Conservation (phyloP, 1,140 invertebrate genomes). For the Lordiphosa mommai region DNA sequence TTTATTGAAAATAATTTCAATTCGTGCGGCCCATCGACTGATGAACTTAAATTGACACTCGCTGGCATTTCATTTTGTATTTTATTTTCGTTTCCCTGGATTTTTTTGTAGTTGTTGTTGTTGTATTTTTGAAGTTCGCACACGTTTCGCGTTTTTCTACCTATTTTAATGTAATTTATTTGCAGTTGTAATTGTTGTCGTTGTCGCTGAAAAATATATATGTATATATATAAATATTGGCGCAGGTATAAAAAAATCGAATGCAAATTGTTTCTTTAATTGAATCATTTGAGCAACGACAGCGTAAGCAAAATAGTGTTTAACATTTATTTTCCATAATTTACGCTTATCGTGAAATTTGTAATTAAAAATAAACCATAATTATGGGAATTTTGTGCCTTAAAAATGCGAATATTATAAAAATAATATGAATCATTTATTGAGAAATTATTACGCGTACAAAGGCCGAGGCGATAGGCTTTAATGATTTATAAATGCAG, state of each 20-base stretch:
- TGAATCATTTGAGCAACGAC: conserved; percentile 58
- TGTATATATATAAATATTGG: conserved; percentile 1
- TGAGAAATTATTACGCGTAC: background rate
- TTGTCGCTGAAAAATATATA: conserved; percentile 21
- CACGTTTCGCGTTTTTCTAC: conserved; percentile 19
- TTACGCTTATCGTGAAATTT: conserved; percentile 51
- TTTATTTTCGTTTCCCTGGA: conserved; percentile 10
- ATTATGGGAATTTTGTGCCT: conserved; percentile 17
- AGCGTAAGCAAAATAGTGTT: conserved; percentile 26
- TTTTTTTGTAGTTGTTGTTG: no score
- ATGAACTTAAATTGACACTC: conserved; percentile 70
- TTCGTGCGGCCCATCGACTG: conserved; percentile 29
- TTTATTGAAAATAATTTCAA: conserved; percentile 44
- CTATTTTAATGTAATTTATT: conserved; percentile 75
- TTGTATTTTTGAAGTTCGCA: conserved; percentile 5
- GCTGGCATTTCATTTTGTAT: conserved; percentile 42
- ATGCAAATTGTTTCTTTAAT: conserved; percentile 75
- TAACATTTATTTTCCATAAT: conserved; percentile 69
- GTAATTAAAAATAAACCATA: conserved; percentile 51
- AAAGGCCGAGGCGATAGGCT: background rate
- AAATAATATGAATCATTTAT: conserved; percentile 16
- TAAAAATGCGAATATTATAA: background rate
- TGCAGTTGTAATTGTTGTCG: conserved; percentile 59
- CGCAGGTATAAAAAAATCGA: conserved; percentile 23
- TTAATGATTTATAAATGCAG: background rate